Conservation (phyloP, 2,113 vertebrate genomes). For the Ammodramus savannarum region DNA sequence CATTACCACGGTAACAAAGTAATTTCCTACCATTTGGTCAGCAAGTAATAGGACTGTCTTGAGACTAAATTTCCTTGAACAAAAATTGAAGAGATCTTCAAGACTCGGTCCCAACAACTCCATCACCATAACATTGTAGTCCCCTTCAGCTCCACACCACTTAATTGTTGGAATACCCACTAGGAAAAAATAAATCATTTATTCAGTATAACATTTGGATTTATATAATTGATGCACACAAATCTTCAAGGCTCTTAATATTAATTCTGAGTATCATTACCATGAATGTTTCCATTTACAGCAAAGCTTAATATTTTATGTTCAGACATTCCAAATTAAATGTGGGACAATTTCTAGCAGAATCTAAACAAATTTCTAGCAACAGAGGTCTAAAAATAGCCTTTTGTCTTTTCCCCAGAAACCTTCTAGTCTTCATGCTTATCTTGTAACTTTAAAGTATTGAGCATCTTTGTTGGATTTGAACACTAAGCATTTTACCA, state of each 20-base stretch:
- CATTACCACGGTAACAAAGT: neutral
- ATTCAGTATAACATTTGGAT: neutral
- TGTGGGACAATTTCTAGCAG: neutral
- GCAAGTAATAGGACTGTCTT: slow-evolving; percentile 94
- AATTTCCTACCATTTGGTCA: slow-evolving; percentile 90
- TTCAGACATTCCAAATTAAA: neutral
- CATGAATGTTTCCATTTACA: neutral
- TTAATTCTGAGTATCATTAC: neutral
- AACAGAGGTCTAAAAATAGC: neutral
- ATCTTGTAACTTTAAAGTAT: neutral
- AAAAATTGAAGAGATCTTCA: slow-evolving; percentile 96
- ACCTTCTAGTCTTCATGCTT: neutral
- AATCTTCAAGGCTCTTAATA: neutral
- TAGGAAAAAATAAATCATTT: slow-evolving; percentile 49
- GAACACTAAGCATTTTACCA: neutral
- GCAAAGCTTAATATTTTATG: neutral
- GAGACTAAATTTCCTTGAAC: slow-evolving; percentile 95
- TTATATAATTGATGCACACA: neutral
- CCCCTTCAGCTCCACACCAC: slow-evolving; percentile 95
- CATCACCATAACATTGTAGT: slow-evolving; percentile 99
- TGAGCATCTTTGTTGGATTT: neutral
- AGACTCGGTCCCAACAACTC: slow-evolving; percentile 93
- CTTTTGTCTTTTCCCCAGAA: neutral
- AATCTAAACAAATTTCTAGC: neutral
- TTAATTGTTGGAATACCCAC: slow-evolving; percentile 95